A percentile compares a stretch with the other conserved stretches of the same genome.
These are phyloP conservation scores for Acanthosoma haemorrhoidale DNA, from an alignment of 2,888 invertebrate species.

Conservation along the genomic window DNA sequence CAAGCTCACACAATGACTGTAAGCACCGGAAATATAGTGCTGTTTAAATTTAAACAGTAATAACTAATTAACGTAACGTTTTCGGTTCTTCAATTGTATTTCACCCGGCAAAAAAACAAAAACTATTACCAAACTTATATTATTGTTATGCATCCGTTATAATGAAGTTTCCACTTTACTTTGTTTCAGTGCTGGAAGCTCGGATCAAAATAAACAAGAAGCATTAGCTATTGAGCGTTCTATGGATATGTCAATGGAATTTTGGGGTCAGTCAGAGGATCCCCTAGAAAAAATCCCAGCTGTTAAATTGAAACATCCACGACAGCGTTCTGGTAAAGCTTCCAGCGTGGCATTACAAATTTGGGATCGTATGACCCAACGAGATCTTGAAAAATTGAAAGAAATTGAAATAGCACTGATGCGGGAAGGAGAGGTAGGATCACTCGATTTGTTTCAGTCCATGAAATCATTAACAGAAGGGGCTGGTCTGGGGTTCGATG, in stretches of 20 bases:
- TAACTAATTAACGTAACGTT: too few species aligned
- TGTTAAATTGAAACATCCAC: constrained; percentile 22
- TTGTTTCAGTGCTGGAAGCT: background rate
- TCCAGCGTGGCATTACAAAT: constrained; percentile 16
- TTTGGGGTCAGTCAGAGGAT: constrained; percentile 25
- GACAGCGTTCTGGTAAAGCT: background rate
- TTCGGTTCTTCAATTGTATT: too few species aligned
- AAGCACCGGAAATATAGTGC: too few species aligned
- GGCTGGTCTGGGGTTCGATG: background rate
- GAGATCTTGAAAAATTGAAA: background rate
- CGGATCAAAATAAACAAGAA: background rate
- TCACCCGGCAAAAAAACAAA: too few species aligned
- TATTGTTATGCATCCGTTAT: too few species aligned
- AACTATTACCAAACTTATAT: too few species aligned
- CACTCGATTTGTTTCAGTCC: background rate
- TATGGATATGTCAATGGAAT: constrained; percentile 23
- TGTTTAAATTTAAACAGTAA: too few species aligned
- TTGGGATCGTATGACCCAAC: constrained; percentile 26
- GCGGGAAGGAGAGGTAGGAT: constrained; percentile 6
- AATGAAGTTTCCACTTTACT: too few species aligned
- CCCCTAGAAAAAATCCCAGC: constrained; percentile 25
- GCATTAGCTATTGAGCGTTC: constrained; percentile 5
- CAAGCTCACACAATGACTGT: too few species aligned
- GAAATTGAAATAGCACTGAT: background rate
- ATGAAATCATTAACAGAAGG: background rate